phyloP scores from a whole-genome alignment of 2,888 invertebrate species.

The Prenolepis imparis region DNA sequence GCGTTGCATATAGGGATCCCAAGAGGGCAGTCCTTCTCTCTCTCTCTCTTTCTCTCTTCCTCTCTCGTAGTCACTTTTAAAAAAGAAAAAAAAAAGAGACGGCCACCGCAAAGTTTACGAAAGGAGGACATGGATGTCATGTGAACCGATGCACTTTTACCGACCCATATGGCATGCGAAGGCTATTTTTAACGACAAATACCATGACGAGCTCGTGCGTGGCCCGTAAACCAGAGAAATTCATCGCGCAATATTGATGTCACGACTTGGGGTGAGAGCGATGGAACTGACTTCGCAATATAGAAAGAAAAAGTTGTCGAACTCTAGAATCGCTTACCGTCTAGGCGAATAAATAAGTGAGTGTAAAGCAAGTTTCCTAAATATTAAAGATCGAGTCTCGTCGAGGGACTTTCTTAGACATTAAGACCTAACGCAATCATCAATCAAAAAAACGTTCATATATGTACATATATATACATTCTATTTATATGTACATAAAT shows the following conservation, averaged over 20 bases:
- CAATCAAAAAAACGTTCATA: not conserved
- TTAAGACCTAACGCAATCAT: not conserved
- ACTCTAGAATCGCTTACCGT: not conserved
- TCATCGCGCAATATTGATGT: conserved; percentile 57
- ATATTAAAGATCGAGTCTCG: conserved; percentile 2
- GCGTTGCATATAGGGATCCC: not conserved
- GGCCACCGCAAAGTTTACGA: conserved; percentile 31
- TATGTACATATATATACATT: not conserved
- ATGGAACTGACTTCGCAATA: not conserved
- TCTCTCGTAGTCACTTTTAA: not conserved
- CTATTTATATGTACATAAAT: no score
- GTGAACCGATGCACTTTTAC: conserved; percentile 78
- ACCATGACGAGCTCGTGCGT: conserved; percentile 46
- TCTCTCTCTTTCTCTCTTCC: not conserved
- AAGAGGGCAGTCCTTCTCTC: not conserved
- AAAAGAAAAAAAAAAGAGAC: not conserved
- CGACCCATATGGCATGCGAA: conserved; percentile 76
- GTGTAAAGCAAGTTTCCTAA: conserved; percentile 15
- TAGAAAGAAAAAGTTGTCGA: conserved; percentile 21
- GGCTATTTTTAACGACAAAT: conserved; percentile 78
- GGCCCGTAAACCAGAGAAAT: conserved; percentile 48
- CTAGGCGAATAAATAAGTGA: not conserved
- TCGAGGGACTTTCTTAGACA: not conserved
- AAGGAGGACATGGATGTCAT: conserved; percentile 69
- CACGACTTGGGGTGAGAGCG: conserved; percentile 19